A percentile compares a stretch with the other conserved stretches of the same genome.
phyloP scores from a whole-genome alignment of 2,797 vertebrate species.

The Melanotaenia boesemani region DNA sequence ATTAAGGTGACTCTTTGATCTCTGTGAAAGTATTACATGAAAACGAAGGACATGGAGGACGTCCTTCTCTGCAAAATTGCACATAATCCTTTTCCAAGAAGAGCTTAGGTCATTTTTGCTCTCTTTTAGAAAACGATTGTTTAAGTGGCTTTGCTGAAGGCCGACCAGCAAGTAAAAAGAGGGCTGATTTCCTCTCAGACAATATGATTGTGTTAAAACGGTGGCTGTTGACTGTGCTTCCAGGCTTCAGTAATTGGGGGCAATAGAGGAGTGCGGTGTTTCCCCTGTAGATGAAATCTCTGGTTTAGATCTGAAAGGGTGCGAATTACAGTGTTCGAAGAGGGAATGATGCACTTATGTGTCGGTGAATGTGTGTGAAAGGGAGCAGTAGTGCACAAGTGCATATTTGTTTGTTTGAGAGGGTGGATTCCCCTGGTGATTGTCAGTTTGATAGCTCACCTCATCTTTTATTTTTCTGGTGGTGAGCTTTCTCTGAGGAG shows the following conservation, averaged over 20 bases:
- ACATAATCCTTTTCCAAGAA: conserved; percentile 55
- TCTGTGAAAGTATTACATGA: conserved; percentile 56
- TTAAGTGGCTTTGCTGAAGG: conserved; percentile 68
- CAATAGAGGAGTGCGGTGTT: conserved; percentile 69
- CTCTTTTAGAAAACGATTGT: conserved; percentile 65
- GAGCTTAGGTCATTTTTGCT: conserved; percentile 56
- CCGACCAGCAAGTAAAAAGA: conserved; percentile 36
- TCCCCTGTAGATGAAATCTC: conserved; percentile 68
- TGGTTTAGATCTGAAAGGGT: conserved; percentile 55
- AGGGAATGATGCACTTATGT: conserved; percentile 15
- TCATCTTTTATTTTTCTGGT: conserved; percentile 63
- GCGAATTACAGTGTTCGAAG: conserved; percentile 54
- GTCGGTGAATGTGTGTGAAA: conserved; percentile 17
- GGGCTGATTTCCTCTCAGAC: conserved; percentile 68
- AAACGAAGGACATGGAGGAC: conserved; percentile 52
- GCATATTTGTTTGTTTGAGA: conserved; percentile 72
- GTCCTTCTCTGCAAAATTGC: conserved; percentile 48
- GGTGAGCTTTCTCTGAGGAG: conserved; percentile 59
- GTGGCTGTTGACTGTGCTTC: conserved; percentile 65
- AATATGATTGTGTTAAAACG: conserved; percentile 70
- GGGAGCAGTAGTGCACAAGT: conserved; percentile 44
- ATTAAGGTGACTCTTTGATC: conserved; percentile 62
- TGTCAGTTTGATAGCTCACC: conserved; percentile 59
- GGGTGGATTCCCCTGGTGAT: conserved; percentile 67
- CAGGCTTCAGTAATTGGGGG: conserved; percentile 73